Evolutionary conservation across 2,113 vertebrate genomes (phyloP).

Genomic region (Gavialis gangeticus): DNA sequence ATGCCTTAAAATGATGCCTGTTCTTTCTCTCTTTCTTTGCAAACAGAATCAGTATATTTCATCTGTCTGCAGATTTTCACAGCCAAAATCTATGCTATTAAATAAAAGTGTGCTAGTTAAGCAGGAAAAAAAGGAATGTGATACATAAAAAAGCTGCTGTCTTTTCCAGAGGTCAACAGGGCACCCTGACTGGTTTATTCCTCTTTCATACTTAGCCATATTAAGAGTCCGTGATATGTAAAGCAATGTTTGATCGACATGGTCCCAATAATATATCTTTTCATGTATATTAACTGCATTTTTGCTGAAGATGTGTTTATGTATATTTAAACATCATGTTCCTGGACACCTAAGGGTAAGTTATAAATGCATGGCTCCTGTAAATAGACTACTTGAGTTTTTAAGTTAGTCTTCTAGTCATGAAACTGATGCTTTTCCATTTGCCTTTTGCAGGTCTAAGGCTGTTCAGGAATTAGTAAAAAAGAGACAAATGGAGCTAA

Average conservation of each 20-base stretch:
- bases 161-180: neutral
- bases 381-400: neutral
- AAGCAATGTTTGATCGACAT: neutral
- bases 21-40: neutral
- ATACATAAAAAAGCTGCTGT: neutral
- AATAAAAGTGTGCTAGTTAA: neutral
- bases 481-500: conserved; percentile 55
- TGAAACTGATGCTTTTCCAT: conserved; percentile 39
- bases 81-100: neutral
- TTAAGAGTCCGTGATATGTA: neutral
- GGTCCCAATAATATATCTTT: neutral
- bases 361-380: neutral
- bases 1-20: conserved; percentile 6
- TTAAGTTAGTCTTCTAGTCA: neutral
- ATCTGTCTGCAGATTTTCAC: conserved; percentile 15
- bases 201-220: neutral
- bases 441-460: conserved; percentile 69
- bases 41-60: conserved; percentile 30
- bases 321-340: neutral
- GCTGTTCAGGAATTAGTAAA: conserved; percentile 40
- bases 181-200: neutral
- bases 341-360: neutral
- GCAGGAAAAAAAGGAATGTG: neutral
- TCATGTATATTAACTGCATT: neutral
- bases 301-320: neutral